These are phyloP conservation scores for Tupiocoris notatus DNA, from an alignment of 2,888 invertebrate species.

Conservation along the genomic window DNA sequence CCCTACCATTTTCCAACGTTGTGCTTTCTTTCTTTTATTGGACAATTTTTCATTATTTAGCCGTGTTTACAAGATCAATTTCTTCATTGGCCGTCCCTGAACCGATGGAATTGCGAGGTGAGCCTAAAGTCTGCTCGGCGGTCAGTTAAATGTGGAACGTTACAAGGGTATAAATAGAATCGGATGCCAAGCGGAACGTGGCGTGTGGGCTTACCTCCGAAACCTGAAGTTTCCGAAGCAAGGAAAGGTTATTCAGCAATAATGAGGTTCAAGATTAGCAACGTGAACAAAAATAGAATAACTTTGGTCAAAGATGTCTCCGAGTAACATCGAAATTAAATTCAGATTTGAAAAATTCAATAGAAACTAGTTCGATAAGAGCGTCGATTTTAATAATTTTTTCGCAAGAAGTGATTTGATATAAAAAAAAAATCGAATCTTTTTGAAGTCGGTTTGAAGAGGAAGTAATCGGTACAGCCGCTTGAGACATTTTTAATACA, in stretches of 20 bases:
- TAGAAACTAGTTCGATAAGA: too few species aligned
- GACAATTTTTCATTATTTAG: too few species aligned
- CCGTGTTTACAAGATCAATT: too few species aligned
- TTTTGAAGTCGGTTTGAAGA: too few species aligned
- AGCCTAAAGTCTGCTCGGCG: neutral
- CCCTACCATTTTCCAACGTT: too few species aligned
- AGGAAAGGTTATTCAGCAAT: neutral
- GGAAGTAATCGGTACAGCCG: too few species aligned
- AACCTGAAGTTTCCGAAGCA: neutral
- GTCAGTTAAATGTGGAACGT: conserved; percentile 27
- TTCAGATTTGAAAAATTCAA: too few species aligned
- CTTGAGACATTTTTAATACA: too few species aligned
- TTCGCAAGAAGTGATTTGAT: neutral
- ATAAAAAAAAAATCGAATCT: neutral
- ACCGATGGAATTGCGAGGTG: neutral
- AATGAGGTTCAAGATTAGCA: neutral
- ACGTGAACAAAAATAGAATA: too few species aligned
- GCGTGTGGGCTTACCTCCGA: conserved; percentile 13
- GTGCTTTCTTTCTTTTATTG: too few species aligned
- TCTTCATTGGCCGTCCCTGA: too few species aligned
- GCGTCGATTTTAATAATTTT: too few species aligned
- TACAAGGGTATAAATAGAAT: conserved; percentile 23
- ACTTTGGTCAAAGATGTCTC: neutral
- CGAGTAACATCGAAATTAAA: neutral
- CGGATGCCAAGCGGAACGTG: conserved; percentile 1